Evolutionary conservation across 2,888 invertebrate genomes (phyloP).

Genomic region (Acleris laterana): DNA sequence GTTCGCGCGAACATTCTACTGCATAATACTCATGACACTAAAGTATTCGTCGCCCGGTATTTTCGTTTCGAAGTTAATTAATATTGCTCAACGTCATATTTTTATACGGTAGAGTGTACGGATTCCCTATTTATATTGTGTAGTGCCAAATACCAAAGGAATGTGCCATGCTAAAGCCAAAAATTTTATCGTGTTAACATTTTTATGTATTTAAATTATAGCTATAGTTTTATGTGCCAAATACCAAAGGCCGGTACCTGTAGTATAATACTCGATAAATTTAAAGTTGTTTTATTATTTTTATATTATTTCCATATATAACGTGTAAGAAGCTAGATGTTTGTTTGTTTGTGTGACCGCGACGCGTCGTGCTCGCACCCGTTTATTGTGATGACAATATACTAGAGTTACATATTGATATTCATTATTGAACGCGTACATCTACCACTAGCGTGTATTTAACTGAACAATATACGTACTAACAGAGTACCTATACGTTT

Average conservation of each 20-base stretch:
- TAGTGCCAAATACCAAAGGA: conserved; percentile 66
- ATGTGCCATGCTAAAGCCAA: conserved; percentile 58
- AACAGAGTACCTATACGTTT: conserved; percentile 39
- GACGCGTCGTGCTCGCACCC: conserved; percentile 37
- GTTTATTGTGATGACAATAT: conserved; percentile 67
- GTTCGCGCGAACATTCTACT: conserved; percentile 38
- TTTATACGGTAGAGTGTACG: conserved; percentile 61
- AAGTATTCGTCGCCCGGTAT: conserved; percentile 79
- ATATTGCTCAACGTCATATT: conserved; percentile 75
- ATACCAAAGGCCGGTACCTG: conserved; percentile 77
- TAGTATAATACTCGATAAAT: conserved; percentile 71
- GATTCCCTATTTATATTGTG: conserved; percentile 50
- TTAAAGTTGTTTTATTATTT: conserved; percentile 56
- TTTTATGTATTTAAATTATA: conserved; percentile 37
- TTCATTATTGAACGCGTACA: conserved; percentile 37
- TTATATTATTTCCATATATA: conserved; percentile 48
- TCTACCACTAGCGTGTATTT: conserved; percentile 37
- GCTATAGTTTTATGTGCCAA: conserved; percentile 47
- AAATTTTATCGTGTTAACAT: conserved; percentile 42
- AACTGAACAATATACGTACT: conserved; percentile 48
- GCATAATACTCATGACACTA: conserved; percentile 54
- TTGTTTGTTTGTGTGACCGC: conserved; percentile 39
- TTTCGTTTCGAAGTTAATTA: conserved; percentile 65
- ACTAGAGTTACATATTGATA: conserved; percentile 49
- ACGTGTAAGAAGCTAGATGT: conserved; percentile 35